Evolutionary conservation across 2,113 vertebrate genomes (phyloP).

Genomic region (Oxyura jamaicensis): DNA sequence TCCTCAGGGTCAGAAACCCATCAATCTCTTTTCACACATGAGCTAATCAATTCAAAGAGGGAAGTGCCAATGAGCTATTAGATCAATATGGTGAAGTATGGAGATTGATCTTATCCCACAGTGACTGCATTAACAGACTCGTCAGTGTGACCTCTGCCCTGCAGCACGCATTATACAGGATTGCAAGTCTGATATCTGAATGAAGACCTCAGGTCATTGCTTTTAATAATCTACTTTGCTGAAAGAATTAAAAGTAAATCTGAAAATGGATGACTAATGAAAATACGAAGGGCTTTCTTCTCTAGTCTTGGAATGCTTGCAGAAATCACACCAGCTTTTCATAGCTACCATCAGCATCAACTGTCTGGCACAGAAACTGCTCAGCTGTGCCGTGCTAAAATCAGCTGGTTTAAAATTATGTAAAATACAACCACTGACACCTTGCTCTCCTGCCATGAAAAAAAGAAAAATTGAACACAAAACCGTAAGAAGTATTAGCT

Average conservation of each 20-base stretch:
- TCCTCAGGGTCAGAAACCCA: constrained; percentile 67
- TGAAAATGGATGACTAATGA: constrained; percentile 36
- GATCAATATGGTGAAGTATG: constrained; percentile 88
- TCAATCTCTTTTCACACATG: constrained; percentile 75
- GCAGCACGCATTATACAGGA: constrained; percentile 75
- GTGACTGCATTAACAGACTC: constrained; percentile 88
- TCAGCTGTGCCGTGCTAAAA: accelerated
- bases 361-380: background rate
- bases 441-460: background rate
- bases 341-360: accelerated
- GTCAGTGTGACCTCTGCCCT: constrained; percentile 86
- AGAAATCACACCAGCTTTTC: background rate
- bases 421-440: background rate
- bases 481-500: background rate
- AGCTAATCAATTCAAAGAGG: constrained; percentile 74
- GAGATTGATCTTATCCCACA: constrained; percentile 91
- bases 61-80: constrained; percentile 74
- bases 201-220: constrained; percentile 64
- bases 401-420: background rate
- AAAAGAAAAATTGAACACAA: background rate
- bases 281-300: background rate
- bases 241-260: constrained; percentile 58
- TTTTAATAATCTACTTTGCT: constrained; percentile 73
- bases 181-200: constrained; percentile 73
- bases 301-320: background rate